Base-by-base conservation (phyloP, 2,888 invertebrate genomes). In the Chrysolina americana region DNA sequence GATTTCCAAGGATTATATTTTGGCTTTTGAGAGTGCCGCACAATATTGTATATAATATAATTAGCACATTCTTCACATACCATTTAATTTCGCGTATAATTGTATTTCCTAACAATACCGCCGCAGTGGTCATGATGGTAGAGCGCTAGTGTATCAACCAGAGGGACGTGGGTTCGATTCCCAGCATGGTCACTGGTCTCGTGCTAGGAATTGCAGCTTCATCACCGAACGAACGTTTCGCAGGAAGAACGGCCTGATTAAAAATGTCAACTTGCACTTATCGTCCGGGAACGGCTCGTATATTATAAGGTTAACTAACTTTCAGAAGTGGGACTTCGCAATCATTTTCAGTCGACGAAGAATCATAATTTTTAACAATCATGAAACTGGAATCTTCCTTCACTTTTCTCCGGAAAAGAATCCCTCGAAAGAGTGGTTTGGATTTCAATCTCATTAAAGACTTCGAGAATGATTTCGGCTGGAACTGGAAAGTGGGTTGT, bases 161-260 rank as follows among this genome's bases (percentile, higher is more conserved):
- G n/a, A n/a, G n/a, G n/a, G n/a, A n/a, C n/a, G n/a, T n/a, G n/a
- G n/a, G n/a, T n/a, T n/a, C n/a, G n/a, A n/a, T n/a, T n/a, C n/a
- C n/a, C n/a, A n/a, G n/a, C n/a, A n/a, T n/a, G n/a, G n/a, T n/a
- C n/a, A n/a, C n/a, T n/a, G n/a, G n/a, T n/a, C n/a, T n/a, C n/a
- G n/a, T n/a, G n/a, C n/a, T n/a, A n/a, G 85, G 83, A 86, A 86
- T 86, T 85, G 85, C 86, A 84, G 84, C 84, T 83, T 84, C 83
- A 84, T 85, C 86, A 74, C 76, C 73, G 76, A 74, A 78, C 66
- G 70, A 65, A 69, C 72, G 75, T 71, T 73, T 65, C 65, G 63
- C 76, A 78, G 80, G 77, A 76, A 80, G 77, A 71, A 78, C 71
- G 74, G 75, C 73, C 75, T 79, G 79, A 79, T 79, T 79, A 79